phyloP scores from a whole-genome alignment of 2,888 invertebrate genomes.

The Thera obeliscata region DNA sequence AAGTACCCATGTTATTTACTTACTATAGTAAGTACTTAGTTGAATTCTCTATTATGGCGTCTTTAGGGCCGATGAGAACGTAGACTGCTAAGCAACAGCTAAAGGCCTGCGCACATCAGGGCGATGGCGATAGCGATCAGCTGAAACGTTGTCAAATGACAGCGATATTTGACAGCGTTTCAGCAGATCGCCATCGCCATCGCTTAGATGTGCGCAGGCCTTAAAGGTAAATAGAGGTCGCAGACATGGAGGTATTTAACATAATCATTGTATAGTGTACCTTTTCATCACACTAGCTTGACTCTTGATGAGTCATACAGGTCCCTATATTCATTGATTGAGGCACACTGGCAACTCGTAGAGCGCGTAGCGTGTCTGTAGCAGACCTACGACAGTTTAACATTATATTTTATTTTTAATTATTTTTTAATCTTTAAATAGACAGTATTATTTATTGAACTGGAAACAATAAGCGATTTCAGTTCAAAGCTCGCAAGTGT shows the following conservation, averaged over 20 bases:
- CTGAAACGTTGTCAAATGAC: too few species aligned
- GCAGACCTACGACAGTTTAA: too few species aligned
- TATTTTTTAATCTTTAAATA: too few species aligned
- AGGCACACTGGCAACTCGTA: not conserved
- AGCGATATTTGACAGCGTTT: too few species aligned
- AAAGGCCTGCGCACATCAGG: too few species aligned
- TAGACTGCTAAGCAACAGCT: not conserved
- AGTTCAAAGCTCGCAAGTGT: too few species aligned
- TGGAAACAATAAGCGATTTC: too few species aligned
- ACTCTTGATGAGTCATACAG: not conserved
- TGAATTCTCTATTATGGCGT: not conserved
- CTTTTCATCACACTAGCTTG: not conserved
- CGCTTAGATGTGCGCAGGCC: not conserved
- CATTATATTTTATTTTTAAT: too few species aligned
- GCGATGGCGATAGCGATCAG: too few species aligned
- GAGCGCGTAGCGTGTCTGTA: not conserved
- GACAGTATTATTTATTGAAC: too few species aligned
- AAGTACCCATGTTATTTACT: not conserved
- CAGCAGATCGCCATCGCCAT: too few species aligned
- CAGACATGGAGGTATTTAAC: conserved; percentile 1
- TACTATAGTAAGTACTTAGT: not conserved
- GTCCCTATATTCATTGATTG: not conserved
- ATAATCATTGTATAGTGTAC: not conserved
- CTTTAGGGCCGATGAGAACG: conserved; percentile 1
- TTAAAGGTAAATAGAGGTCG: conserved; percentile 11